Base-by-base conservation (phyloP, 1,140 invertebrate species). In the Atopsyche davidsoni region DNA sequence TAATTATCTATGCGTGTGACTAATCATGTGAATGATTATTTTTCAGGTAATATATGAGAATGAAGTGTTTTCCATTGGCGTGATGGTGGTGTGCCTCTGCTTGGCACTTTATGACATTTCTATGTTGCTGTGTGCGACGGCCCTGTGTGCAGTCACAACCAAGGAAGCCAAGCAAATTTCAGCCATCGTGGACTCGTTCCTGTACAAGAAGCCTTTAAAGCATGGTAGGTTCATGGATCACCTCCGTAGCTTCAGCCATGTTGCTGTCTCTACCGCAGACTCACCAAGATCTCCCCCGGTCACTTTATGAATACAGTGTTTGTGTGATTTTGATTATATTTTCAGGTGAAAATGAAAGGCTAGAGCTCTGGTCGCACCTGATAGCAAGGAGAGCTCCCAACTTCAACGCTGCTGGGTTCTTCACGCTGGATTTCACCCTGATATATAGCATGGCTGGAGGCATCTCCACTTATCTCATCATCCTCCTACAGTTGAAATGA, bases 371-470 rank as follows among this genome's bases (percentile, higher is more conserved):
- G 32, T 3, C 32, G 3, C 32, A 34, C n/a, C 11, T 34, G 32
- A 16, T 34, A 4, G 3, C 16, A 34, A 3, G 32, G 16, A 11
- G 32, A n/a, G n/a, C 16, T n/a, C 32, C 32, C n/a, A 34, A 34
- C n/a, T 34, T 34, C 11, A 34, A 11, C n/a, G 32, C 32, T 11
- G n/a, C n/a, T 16, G 3, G 32, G 16, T 3, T 34, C 3, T 34
- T 34, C 32, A 11, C 32, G 3, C n/a, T 34, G n/a, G 32, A 34
- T 11, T 34, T 34, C n/a, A 34, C 3, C 11, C 32, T 34, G n/a
- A n/a, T n/a, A n/a, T n/a, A 34, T 11, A 34, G 32, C 32, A 34
- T 34, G 32, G 32, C 32, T 34, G 32, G 32, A 34, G 16, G n/a
- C 32, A 34, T 34, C 3, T 13, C 32, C n/a, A 34, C 32, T 34